Evolutionary conservation across 2,113 vertebrate species (phyloP).

Genomic region (Lepus timidus): DNA sequence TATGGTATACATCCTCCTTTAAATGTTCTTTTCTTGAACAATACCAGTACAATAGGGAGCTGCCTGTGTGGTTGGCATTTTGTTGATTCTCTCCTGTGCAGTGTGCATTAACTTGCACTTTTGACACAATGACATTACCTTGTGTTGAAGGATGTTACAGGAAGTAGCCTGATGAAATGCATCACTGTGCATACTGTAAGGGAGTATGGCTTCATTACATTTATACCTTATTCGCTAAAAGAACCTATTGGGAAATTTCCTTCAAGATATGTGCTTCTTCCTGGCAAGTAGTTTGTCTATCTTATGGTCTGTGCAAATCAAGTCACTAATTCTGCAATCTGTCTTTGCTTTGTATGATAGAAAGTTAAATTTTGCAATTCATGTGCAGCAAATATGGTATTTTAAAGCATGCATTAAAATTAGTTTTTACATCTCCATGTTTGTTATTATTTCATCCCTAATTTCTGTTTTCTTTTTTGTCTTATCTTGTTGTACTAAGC

Average conservation of each 20-base stretch:
- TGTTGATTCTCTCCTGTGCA: background rate
- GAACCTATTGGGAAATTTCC: background rate
- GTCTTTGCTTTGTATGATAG: background rate
- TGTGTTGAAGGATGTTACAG: background rate
- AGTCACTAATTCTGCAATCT: background rate
- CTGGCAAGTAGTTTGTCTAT: conserved; percentile 8
- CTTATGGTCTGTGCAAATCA: background rate
- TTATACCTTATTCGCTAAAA: background rate
- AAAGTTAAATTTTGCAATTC: background rate
- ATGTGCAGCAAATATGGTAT: background rate
- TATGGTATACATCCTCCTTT: background rate
- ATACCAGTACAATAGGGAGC: background rate
- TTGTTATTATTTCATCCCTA: background rate
- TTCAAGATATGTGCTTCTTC: background rate
- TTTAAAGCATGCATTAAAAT: conserved; percentile 15
- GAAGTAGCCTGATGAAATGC: background rate
- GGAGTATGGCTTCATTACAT: background rate
- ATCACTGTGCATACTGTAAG: background rate
- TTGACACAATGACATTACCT: background rate
- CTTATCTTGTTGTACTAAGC: background rate
- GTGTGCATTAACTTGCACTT: background rate
- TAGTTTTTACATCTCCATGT: background rate
- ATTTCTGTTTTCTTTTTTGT: conserved; percentile 5
- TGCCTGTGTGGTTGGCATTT: background rate
- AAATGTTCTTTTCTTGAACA: background rate